phyloP scores from a whole-genome alignment of 2,797 vertebrate species.

The Poeciliopsis gracilis region DNA sequence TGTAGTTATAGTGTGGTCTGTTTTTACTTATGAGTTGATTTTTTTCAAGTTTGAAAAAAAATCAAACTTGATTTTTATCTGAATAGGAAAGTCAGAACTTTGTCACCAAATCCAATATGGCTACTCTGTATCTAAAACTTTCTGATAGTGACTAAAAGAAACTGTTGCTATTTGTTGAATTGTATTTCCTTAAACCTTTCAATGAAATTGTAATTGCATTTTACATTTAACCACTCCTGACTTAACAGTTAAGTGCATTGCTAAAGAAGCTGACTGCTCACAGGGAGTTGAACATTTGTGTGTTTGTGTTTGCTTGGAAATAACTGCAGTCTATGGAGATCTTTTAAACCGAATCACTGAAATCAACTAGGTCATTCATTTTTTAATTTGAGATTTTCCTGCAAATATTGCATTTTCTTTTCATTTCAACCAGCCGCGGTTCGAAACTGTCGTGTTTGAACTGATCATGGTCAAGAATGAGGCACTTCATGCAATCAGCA shows the following conservation, averaged over 20 bases:
- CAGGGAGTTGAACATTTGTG: neutral
- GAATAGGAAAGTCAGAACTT: neutral
- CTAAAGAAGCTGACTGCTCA: neutral
- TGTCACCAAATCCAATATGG: neutral
- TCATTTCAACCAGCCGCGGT: constrained; percentile 70
- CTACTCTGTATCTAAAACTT: neutral
- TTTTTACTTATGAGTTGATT: neutral
- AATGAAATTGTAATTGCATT: neutral
- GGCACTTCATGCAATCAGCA: constrained; percentile 77
- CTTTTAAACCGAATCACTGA: neutral
- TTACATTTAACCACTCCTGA: neutral
- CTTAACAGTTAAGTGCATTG: neutral
- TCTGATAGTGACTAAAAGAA: neutral
- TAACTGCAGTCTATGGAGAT: neutral
- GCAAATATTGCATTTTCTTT: neutral
- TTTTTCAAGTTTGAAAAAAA: neutral
- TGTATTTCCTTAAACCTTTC: neutral
- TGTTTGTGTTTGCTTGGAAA: neutral
- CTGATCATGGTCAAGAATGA: constrained; percentile 81
- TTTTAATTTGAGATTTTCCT: neutral
- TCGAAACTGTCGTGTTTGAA: constrained; percentile 81
- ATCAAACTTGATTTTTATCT: too few relatives aligned
- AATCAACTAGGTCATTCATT: neutral
- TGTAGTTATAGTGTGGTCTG: neutral
- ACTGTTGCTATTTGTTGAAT: neutral